These are phyloP conservation scores for Nudaria mundana DNA, from an alignment of 2,888 invertebrate species.

Conservation along the genomic window DNA sequence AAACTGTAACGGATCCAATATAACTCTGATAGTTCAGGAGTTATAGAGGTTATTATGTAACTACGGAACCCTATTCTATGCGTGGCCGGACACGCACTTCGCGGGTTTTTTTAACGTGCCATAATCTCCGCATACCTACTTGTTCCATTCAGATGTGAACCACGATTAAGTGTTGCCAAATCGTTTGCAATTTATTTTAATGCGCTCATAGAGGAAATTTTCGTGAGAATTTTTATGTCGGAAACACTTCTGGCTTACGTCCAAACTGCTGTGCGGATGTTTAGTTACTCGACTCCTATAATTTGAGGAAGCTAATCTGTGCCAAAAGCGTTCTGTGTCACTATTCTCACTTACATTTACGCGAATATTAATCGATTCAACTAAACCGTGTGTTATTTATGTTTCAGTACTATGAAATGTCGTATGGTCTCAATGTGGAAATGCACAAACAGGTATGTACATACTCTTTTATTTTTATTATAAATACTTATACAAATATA, in stretches of 20 bases:
- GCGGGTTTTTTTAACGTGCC: constrained; percentile 72
- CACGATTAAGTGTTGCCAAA: constrained; percentile 81
- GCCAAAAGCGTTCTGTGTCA: constrained; percentile 71
- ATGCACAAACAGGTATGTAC: constrained; percentile 97
- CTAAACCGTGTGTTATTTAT: constrained; percentile 68
- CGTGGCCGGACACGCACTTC: too few relatives aligned
- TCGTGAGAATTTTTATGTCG: constrained; percentile 78
- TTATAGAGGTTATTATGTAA: too few relatives aligned
- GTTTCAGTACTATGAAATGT: constrained; percentile 99
- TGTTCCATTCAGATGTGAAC: constrained; percentile 73
- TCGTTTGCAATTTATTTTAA: constrained; percentile 80
- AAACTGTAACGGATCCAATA: too few relatives aligned
- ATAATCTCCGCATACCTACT: constrained; percentile 69
- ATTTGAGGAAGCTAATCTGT: constrained; percentile 75
- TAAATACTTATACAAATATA: too few relatives aligned
- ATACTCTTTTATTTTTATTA: constrained; percentile 11
- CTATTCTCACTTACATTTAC: constrained; percentile 51
- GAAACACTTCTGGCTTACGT: constrained; percentile 74
- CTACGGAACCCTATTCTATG: too few relatives aligned
- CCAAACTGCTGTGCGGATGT: constrained; percentile 77
- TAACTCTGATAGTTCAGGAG: too few relatives aligned
- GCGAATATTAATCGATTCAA: constrained; percentile 51
- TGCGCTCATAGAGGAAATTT: constrained; percentile 75
- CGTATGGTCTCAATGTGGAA: constrained; percentile 97
- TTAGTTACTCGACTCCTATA: constrained; percentile 75